A percentile compares a stretch with the other conserved stretches of the same genome.
Evolutionary conservation across 2,888 invertebrate species (phyloP).

Genomic region (Chloromyia formosa): DNA sequence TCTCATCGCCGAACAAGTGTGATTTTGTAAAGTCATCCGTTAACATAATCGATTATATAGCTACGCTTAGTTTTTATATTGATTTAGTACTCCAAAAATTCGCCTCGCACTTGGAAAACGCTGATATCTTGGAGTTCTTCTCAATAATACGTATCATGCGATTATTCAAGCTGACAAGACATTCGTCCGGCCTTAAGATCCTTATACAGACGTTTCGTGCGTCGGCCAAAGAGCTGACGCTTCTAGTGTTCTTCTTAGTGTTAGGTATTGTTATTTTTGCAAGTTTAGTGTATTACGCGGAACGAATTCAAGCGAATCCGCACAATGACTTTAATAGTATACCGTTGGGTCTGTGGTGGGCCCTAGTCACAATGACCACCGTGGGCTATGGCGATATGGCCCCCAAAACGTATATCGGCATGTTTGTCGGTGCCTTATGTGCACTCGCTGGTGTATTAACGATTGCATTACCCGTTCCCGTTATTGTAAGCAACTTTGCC

Average conservation of each 20-base stretch:
- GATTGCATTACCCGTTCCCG: slow-evolving; percentile 98
- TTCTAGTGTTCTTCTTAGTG: slow-evolving; percentile 96
- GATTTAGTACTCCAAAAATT: slow-evolving; percentile 90
- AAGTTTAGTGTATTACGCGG: slow-evolving; percentile 97
- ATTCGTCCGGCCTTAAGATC: slow-evolving; percentile 97
- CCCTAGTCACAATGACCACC: slow-evolving; percentile 98
- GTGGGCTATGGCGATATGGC: slow-evolving; percentile 99
- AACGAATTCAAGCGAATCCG: slow-evolving; percentile 93
- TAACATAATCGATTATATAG: slow-evolving; percentile 99
- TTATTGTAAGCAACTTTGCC: slow-evolving; percentile 99
- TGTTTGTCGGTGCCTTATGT: slow-evolving; percentile 98
- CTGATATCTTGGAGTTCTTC: slow-evolving; percentile 96
- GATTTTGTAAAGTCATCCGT: slow-evolving; percentile 96
- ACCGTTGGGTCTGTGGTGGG: slow-evolving; percentile 98
- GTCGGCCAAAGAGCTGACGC: slow-evolving; percentile 94
- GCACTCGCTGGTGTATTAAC: slow-evolving; percentile 98
- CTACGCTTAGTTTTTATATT: slow-evolving; percentile 98
- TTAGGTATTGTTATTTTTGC: slow-evolving; percentile 98
- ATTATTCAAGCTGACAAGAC: slow-evolving; percentile 94
- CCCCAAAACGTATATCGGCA: slow-evolving; percentile 97
- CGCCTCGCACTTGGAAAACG: slow-evolving; percentile 91
- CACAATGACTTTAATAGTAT: slow-evolving; percentile 98
- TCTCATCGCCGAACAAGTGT: slow-evolving; percentile 92
- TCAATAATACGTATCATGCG: slow-evolving; percentile 98
- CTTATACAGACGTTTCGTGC: slow-evolving; percentile 98